Conservation (phyloP, 2,113 vertebrate genomes). For the Bujurquina vittata region DNA sequence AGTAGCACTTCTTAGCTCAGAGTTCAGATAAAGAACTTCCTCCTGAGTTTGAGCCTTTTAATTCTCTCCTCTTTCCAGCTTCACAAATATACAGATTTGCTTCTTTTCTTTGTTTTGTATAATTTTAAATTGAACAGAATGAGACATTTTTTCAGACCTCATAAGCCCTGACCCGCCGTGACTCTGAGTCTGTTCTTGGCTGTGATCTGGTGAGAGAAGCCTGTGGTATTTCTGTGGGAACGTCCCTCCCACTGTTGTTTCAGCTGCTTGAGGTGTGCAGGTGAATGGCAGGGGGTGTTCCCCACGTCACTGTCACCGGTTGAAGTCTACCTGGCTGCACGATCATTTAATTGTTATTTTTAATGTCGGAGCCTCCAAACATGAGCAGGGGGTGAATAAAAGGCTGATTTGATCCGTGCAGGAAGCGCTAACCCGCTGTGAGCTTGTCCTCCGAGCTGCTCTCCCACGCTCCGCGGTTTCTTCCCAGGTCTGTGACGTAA, state of each 20-base stretch:
- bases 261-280: neutral
- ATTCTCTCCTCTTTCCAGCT: neutral
- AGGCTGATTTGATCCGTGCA: neutral
- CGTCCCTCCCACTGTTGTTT: conserved; percentile 13
- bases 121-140: no score
- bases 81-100: neutral
- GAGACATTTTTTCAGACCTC: neutral
- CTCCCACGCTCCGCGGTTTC: conserved; percentile 4
- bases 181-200: neutral
- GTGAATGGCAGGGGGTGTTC: conserved; percentile 12
- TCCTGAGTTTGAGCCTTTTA: neutral
- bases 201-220: conserved; percentile 20
- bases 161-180: neutral
- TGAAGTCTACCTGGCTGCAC: neutral
- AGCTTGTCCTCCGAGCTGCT: neutral
- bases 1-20: neutral
- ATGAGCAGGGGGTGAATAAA: neutral
- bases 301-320: neutral
- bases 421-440: neutral
- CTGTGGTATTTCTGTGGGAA: conserved; percentile 20
- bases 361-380: neutral
- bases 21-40: neutral
- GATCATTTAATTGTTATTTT: neutral
- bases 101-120: neutral
- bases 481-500: conserved; percentile 5